Evolutionary conservation across 2,113 vertebrate genomes (phyloP).

Genomic region (Petaurus breviceps): DNA sequence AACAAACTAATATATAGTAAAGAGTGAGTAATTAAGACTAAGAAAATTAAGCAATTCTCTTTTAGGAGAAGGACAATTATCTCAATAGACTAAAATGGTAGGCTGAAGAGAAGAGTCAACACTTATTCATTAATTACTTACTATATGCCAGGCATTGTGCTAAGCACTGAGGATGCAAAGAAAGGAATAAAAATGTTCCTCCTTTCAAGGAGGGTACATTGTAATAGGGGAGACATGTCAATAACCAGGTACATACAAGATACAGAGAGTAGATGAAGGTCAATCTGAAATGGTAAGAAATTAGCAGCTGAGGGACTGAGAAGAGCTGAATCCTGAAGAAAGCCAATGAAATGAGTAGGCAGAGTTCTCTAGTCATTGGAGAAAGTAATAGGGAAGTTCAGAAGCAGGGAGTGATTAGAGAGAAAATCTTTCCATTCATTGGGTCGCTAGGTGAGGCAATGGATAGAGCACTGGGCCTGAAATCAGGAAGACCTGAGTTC

Average conservation of each 20-base stretch:
- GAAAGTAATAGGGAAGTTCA: not conserved
- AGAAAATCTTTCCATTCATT: not conserved
- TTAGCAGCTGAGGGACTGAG: not conserved
- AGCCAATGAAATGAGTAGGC: too few species aligned
- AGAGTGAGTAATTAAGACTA: not conserved
- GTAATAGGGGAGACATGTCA: not conserved
- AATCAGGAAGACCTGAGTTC: not conserved
- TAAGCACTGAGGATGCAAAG: not conserved
- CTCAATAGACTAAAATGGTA: too few species aligned
- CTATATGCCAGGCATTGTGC: not conserved
- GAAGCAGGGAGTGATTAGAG: not conserved
- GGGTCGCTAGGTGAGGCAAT: too few species aligned
- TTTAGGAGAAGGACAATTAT: too few species aligned
- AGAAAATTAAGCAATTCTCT: not conserved
- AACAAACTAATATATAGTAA: not conserved
- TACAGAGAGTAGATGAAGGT: not conserved
- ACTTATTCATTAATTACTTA: not conserved
- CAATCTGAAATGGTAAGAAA: not conserved
- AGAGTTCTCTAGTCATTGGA: not conserved
- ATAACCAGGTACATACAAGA: not conserved
- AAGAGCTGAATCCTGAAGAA: not conserved
- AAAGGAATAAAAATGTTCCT: not conserved
- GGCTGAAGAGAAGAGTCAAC: not conserved
- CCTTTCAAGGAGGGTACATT: not conserved
- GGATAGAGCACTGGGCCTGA: not conserved